Conservation (phyloP, 2,888 invertebrate species). For the Dendrolimus houi region DNA sequence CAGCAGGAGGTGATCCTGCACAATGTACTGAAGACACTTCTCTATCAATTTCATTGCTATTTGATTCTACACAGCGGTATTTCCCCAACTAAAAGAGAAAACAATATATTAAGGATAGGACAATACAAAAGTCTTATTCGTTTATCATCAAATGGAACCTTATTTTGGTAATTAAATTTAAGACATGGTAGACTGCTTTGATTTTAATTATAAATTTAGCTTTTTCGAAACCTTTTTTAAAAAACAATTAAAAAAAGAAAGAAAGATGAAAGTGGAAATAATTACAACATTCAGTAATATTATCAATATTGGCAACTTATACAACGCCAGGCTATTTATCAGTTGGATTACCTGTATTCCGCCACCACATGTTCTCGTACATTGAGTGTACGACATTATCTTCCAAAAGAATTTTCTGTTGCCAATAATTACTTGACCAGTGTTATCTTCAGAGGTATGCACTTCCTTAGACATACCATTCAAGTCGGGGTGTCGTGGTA, state of each 20-base stretch:
- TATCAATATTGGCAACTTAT: constrained; percentile 2
- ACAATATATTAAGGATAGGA: neutral
- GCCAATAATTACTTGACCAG: constrained; percentile 52
- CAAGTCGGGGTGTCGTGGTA: constrained; percentile 30
- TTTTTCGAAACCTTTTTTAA: too few species aligned
- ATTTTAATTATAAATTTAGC: too few species aligned
- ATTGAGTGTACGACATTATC: constrained; percentile 84
- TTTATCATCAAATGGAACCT: too few species aligned
- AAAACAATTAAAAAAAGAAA: too few species aligned
- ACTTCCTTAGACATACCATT: constrained; percentile 30
- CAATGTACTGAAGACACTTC: constrained; percentile 70
- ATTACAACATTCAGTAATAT: neutral
- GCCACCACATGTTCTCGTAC: constrained; percentile 88
- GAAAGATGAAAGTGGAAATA: too few species aligned
- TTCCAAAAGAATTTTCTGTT: constrained; percentile 84
- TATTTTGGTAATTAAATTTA: too few species aligned
- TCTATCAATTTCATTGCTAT: constrained; percentile 76
- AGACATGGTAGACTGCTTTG: too few species aligned
- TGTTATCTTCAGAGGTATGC: constrained; percentile 25
- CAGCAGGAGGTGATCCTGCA: constrained; percentile 77
- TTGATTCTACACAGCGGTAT: constrained; percentile 82
- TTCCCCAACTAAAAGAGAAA: constrained; percentile 75
- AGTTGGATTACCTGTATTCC: constrained; percentile 78
- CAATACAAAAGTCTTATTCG: too few species aligned
- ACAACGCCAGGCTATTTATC: neutral